A percentile compares a stretch with the other conserved stretches of the same genome.
These are phyloP conservation scores for Prenolepis imparis DNA, from an alignment of 2,888 invertebrate species.

Conservation along the genomic window DNA sequence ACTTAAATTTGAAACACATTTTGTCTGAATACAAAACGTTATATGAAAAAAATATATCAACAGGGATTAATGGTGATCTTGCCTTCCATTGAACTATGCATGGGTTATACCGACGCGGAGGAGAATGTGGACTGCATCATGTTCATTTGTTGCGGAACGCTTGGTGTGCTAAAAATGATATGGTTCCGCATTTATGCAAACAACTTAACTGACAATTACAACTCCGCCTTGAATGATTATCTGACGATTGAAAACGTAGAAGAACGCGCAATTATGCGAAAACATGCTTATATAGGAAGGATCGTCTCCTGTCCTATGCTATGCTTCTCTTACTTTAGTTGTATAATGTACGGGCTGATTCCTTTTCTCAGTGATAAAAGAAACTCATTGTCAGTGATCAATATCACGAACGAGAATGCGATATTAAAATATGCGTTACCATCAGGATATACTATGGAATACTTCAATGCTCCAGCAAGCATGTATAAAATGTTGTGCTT, in stretches of 20 bases:
- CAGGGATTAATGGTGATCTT: conserved; percentile 7
- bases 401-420: neutral
- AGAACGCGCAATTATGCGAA: conserved; percentile 11
- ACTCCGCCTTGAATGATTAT: neutral
- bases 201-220: conserved; percentile 10
- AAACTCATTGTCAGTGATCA: neutral
- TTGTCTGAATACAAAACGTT: neutral
- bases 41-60: neutral
- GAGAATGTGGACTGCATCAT: conserved; percentile 11
- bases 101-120: neutral
- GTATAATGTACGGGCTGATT: conserved; percentile 6
- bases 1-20: neutral
- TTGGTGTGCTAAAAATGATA: conserved; percentile 1
- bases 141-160: conserved; percentile 1
- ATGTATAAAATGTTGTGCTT: neutral
- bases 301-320: neutral
- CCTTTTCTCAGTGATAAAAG: neutral
- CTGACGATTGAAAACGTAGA: neutral
- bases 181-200: conserved; percentile 18
- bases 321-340: conserved; percentile 7
- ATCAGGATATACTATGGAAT: conserved; percentile 6
- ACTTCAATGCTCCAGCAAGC: neutral
- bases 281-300: conserved; percentile 11
- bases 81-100: neutral
- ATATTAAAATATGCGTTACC: neutral